Conservation (phyloP, 2,113 vertebrate species). For the Callionymus lyra region DNA sequence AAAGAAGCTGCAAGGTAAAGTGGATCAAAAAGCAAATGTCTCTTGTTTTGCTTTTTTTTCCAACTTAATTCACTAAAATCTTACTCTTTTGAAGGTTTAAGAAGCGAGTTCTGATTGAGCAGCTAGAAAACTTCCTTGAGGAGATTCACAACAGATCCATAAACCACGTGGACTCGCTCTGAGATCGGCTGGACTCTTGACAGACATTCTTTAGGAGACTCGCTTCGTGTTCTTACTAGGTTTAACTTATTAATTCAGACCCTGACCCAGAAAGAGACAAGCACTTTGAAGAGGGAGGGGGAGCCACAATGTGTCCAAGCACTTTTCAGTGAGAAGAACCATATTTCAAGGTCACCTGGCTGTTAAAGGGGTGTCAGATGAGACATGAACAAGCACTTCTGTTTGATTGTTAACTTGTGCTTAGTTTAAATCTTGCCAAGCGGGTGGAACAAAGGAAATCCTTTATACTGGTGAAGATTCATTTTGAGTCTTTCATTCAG, state of each 20-base stretch:
- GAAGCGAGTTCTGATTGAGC: conserved; percentile 93
- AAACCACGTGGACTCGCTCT: conserved; percentile 78
- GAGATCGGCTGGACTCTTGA: conserved; percentile 24
- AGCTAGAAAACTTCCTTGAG: conserved; percentile 88
- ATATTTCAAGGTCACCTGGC: too few relatives aligned
- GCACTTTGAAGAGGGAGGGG: too few relatives aligned
- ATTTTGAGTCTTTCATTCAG: too few relatives aligned
- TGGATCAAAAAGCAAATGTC: background rate
- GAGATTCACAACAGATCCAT: conserved; percentile 87
- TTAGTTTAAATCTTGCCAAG: too few relatives aligned
- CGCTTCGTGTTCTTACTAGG: conserved; percentile 1
- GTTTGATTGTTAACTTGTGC: too few relatives aligned
- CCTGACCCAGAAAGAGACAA: background rate
- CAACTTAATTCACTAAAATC: background rate
- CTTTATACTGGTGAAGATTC: too few relatives aligned
- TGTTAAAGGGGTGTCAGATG: too few relatives aligned
- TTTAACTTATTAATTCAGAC: conserved; percentile 6
- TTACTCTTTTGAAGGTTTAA: conserved; percentile 76
- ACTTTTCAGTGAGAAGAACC: too few relatives aligned
- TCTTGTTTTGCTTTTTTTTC: background rate
- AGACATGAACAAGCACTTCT: too few relatives aligned
- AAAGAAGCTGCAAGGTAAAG: conserved; percentile 89
- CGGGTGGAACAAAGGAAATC: too few relatives aligned
- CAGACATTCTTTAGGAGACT: too few relatives aligned
- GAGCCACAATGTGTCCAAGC: too few relatives aligned